phyloP scores from a whole-genome alignment of 2,113 vertebrate genomes.

The Hyperoodon ampullatus region DNA sequence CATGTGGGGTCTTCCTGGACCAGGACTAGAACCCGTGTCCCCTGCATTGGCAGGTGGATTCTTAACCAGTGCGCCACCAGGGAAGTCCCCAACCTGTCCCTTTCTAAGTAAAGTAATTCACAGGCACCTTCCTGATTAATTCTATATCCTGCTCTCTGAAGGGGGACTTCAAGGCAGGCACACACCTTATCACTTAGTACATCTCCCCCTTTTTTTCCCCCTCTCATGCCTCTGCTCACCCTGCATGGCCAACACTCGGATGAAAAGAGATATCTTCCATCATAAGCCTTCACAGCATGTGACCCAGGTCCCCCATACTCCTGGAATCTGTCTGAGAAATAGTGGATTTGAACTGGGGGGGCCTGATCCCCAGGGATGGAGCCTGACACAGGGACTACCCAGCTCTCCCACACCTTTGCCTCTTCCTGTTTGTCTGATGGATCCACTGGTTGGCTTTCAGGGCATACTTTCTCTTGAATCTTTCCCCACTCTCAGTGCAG shows the following conservation, averaged over 20 bases:
- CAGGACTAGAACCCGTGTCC: too few species aligned
- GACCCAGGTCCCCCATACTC: not conserved
- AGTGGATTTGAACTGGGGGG: not conserved
- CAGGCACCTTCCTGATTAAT: not conserved
- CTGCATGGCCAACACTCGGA: not conserved
- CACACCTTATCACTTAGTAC: not conserved
- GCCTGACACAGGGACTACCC: not conserved
- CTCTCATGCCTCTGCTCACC: not conserved
- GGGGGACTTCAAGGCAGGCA: not conserved
- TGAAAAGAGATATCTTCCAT: not conserved
- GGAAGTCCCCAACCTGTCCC: not conserved
- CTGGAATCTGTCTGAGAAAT: not conserved
- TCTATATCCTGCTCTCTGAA: not conserved
- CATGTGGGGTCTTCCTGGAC: too few species aligned
- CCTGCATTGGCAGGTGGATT: too few species aligned
- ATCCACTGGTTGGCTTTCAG: constrained; percentile 36
- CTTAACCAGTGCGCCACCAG: too few species aligned
- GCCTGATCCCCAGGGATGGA: not conserved
- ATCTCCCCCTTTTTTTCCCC: not conserved
- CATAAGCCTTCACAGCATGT: not conserved
- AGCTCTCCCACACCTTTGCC: not conserved
- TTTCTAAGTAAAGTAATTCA: not conserved
- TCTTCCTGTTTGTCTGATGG: not conserved
- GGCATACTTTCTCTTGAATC: constrained; percentile 31
- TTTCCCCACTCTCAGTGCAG: not conserved